These are phyloP conservation scores for Girardinus metallicus DNA, from an alignment of 2,797 vertebrate genomes.

Conservation along the genomic window DNA sequence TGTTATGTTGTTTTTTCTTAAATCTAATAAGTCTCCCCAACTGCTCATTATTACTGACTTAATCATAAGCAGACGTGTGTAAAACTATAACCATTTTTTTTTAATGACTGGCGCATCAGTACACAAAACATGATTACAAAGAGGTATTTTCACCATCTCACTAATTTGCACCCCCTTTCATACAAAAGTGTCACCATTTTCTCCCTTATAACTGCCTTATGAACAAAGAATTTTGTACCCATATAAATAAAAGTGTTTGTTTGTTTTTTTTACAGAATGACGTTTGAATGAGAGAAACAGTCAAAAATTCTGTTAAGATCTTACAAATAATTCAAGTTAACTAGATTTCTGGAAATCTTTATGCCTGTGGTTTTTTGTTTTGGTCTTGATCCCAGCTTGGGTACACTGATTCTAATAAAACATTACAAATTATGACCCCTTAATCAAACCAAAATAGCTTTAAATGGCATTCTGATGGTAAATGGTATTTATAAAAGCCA, in stretches of 20 bases:
- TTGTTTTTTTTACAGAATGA: too few species aligned
- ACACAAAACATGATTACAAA: neutral
- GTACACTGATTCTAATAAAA: neutral
- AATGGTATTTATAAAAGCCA: neutral
- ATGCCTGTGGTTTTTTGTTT: neutral
- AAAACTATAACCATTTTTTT: neutral
- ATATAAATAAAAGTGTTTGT: neutral
- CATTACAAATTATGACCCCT: neutral
- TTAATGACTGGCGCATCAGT: neutral
- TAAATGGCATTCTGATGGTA: neutral
- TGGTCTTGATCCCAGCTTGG: neutral
- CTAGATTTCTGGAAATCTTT: neutral
- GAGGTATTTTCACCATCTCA: neutral
- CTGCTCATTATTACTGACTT: neutral
- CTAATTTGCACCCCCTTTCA: neutral
- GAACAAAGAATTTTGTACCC: neutral
- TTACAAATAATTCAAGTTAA: neutral
- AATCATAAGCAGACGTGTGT: neutral
- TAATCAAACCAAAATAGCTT: neutral
- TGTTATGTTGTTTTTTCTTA: slow-evolving; percentile 5
- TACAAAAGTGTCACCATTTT: neutral
- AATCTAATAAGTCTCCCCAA: neutral
- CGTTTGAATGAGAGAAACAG: neutral
- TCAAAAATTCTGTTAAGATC: neutral
- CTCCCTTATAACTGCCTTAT: neutral